These are phyloP conservation scores for Drosophila nigrodunni DNA, from an alignment of 1,140 invertebrate species.

Conservation along the genomic window DNA sequence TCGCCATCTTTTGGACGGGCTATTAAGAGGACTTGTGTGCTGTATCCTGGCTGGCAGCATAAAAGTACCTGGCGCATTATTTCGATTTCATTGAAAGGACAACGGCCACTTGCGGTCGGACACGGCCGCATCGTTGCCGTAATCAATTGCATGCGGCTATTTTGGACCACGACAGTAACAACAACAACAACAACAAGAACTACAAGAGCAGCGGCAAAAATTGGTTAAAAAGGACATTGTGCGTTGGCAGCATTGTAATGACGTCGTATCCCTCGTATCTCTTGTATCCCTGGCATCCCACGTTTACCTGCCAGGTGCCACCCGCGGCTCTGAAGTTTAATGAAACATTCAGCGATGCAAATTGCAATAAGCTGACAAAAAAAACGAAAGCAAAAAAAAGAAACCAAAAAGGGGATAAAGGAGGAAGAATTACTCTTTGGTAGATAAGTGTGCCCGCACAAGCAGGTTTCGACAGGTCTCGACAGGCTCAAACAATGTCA, in stretches of 20 bases:
- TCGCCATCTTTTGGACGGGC: conserved; percentile 14
- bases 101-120: conserved; percentile 40
- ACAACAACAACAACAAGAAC: not conserved
- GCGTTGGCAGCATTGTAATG: conserved; percentile 26
- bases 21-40: conserved; percentile 20
- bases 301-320: not conserved
- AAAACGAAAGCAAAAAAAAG: conserved; percentile 16
- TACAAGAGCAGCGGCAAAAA: conserved; percentile 3
- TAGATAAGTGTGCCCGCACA: conserved; percentile 2
- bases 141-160: conserved; percentile 62
- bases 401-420: not conserved
- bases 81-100: conserved; percentile 47
- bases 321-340: conserved; percentile 22
- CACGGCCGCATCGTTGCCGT: conserved; percentile 50
- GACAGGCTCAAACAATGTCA: conserved; percentile 1
- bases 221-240: conserved; percentile 19
- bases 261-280: not conserved
- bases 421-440: not conserved
- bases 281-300: conserved; percentile 16
- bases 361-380: conserved; percentile 49
- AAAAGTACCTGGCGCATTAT: conserved; percentile 47
- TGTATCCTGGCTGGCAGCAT: not conserved
- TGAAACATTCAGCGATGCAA: conserved; percentile 52
- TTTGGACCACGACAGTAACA: conserved; percentile 35
- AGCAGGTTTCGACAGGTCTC: conserved; percentile 7